Evolutionary conservation across 2,888 invertebrate genomes (phyloP).

Genomic region (Ormyrus labotus): DNA sequence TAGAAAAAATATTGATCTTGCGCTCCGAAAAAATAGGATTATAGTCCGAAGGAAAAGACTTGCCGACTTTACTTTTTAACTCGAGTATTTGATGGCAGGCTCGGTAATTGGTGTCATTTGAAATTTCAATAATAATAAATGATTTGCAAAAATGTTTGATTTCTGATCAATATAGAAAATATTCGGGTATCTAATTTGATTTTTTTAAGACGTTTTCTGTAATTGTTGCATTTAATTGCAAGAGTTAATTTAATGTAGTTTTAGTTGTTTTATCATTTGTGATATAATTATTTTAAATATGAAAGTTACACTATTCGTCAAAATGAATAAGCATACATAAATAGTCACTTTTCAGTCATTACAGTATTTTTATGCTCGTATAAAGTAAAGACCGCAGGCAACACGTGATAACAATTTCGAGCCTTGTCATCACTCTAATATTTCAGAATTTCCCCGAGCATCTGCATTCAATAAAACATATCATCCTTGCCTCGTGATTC

Average conservation of each 20-base stretch:
- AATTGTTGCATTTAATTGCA: too few relatives aligned
- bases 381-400: too few relatives aligned
- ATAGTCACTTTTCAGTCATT: not conserved
- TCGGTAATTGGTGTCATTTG: conserved; percentile 14
- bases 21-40: conserved; percentile 54
- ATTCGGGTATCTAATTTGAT: too few relatives aligned
- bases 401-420: conserved; percentile 13
- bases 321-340: not conserved
- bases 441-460: not conserved
- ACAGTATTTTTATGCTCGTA: too few relatives aligned
- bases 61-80: conserved; percentile 46
- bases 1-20: conserved; percentile 57
- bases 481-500: too few relatives aligned
- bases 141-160: too few relatives aligned
- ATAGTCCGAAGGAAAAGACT: conserved; percentile 42
- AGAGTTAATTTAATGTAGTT: too few relatives aligned
- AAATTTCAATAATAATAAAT: not conserved
- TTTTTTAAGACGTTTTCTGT: too few relatives aligned
- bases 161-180: too few relatives aligned
- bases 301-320: too few relatives aligned
- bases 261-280: too few relatives aligned
- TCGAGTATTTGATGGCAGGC: conserved; percentile 29
- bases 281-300: too few relatives aligned
- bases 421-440: conserved; percentile 18
- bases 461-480: not conserved